phyloP scores from a whole-genome alignment of 2,113 vertebrate genomes.

The Recurvirostra avosetta region DNA sequence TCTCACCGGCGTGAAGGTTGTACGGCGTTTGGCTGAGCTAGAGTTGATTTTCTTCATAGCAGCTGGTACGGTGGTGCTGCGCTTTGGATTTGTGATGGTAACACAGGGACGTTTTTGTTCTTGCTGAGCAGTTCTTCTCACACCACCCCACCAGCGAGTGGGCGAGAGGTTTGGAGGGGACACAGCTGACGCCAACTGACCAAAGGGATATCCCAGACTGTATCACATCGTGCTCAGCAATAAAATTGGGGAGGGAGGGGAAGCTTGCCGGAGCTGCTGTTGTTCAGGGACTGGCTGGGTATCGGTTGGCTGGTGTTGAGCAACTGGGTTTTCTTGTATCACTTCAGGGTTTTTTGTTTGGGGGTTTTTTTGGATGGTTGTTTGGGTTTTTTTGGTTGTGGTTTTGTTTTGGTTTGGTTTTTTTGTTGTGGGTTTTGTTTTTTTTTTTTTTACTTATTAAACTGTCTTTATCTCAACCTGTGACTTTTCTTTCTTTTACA shows the following conservation, averaged over 20 bases:
- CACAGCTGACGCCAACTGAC: not conserved
- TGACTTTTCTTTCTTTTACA: not conserved
- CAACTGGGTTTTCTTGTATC: not conserved
- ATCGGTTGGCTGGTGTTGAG: not conserved
- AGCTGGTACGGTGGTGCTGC: not conserved
- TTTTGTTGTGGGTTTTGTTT: not conserved
- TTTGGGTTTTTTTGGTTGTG: not conserved
- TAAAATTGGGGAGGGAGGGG: not conserved
- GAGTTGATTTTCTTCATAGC: not conserved
- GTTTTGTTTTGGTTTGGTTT: no score
- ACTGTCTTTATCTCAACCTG: not conserved
- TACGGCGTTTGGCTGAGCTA: not conserved
- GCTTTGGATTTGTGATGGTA: not conserved
- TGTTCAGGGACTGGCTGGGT: not conserved
- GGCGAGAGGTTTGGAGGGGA: not conserved
- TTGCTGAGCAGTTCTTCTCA: not conserved
- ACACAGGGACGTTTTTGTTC: accelerated
- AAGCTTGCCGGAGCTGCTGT: not conserved
- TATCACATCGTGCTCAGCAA: accelerated
- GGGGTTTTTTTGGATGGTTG: not conserved
- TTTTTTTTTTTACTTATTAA: not conserved
- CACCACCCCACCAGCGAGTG: accelerated
- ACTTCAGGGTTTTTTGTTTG: not conserved
- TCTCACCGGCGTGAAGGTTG: not conserved
- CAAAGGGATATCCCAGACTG: not conserved